Conservation (phyloP, 2,888 invertebrate genomes). For the Geotrupes spiniger region DNA sequence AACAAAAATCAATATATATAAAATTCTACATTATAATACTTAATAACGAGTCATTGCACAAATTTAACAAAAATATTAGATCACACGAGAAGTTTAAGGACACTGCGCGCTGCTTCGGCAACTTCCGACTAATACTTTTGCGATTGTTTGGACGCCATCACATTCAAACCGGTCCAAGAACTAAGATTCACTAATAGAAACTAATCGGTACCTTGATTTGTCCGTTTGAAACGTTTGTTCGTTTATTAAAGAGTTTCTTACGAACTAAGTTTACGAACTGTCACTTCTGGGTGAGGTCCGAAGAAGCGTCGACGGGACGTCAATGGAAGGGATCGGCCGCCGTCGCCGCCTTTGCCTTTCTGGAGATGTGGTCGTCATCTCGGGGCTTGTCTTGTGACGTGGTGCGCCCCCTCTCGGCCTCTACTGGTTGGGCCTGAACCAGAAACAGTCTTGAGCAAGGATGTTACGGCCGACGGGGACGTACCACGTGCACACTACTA, state of each 20-base stretch:
- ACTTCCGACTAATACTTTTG: constrained; percentile 4
- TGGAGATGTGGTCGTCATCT: constrained; percentile 45
- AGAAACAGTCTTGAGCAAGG: constrained; percentile 39
- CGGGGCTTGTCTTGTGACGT: constrained; percentile 36
- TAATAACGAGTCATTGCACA: constrained; percentile 2
- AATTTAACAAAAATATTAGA: constrained; percentile 3
- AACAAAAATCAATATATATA: constrained; percentile 11
- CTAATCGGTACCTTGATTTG: too few species aligned
- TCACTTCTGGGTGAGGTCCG: constrained; percentile 4
- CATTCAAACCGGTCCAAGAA: too few species aligned
- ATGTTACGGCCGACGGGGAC: constrained; percentile 37
- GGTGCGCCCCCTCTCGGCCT: constrained; percentile 29
- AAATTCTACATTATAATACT: constrained; percentile 11
- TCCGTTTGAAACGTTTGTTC: too few species aligned
- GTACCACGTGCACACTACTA: constrained; percentile 34
- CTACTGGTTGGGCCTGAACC: constrained; percentile 40
- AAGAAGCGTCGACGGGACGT: constrained; percentile 8
- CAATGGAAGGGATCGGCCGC: too few species aligned
- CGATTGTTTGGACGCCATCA: too few species aligned
- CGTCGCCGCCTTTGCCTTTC: too few species aligned
- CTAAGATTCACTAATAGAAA: too few species aligned
- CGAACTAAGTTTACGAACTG: not conserved
- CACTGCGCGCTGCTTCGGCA: not conserved
- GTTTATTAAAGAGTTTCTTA: too few species aligned
- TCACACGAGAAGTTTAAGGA: constrained; percentile 10